Percentiles rank a stretch among this genome's conserved stretches.
Evolutionary conservation across 2,888 invertebrate species (phyloP).

Genomic region (Uropetala carovei): DNA sequence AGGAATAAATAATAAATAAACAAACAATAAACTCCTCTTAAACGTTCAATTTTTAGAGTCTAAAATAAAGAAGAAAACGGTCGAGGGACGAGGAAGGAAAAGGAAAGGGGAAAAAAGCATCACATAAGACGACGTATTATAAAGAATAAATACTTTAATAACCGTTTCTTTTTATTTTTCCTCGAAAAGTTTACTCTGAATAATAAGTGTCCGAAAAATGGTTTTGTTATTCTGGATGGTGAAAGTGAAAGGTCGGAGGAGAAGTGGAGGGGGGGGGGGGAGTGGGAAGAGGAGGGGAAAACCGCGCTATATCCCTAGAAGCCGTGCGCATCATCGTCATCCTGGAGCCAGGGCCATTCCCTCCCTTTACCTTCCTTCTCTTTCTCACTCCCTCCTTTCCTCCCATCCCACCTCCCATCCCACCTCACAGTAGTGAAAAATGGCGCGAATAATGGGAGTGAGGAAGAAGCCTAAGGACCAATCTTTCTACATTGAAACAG

Average conservation of each 20-base stretch:
- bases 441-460: slow-evolving; percentile 18
- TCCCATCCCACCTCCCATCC: neutral
- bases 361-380: neutral
- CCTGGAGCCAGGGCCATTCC: slow-evolving; percentile 21
- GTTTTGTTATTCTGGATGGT: slow-evolving; percentile 45
- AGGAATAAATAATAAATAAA: no score
- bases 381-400: neutral
- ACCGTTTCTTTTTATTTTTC: neutral
- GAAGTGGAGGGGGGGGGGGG: neutral
- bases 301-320: slow-evolving; percentile 2
- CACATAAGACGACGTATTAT: neutral
- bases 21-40: neutral
- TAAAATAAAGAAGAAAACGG: no score
- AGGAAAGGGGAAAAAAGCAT: neutral
- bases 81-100: neutral
- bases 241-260: slow-evolving; percentile 47
- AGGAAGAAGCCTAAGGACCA: slow-evolving; percentile 22
- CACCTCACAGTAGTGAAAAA: slow-evolving; percentile 21
- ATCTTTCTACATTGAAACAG: slow-evolving; percentile 52
- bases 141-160: slow-evolving; percentile 7
- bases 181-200: slow-evolving; percentile 22
- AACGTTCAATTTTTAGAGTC: neutral
- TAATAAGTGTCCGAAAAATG: slow-evolving; percentile 31
- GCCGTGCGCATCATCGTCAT: slow-evolving; percentile 57
- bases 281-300: neutral